Evolutionary conservation across 1,140 invertebrate genomes (phyloP).

Genomic region (Leptinotarsa defecta): DNA sequence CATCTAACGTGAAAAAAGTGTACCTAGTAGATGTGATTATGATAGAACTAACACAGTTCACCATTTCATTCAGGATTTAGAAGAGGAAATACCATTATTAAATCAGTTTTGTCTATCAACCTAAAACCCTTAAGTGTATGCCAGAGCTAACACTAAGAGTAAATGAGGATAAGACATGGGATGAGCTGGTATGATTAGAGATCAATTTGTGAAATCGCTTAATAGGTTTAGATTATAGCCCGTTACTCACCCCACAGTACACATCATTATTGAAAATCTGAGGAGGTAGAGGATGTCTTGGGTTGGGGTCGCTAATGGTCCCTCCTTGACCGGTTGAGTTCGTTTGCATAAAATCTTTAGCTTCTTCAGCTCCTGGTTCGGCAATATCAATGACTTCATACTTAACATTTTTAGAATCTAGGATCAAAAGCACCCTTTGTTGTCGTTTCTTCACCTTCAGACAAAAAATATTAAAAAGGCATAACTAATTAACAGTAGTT

Average conservation of each 20-base stretch:
- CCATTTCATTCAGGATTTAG: no score
- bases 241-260: conserved; percentile 83
- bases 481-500: conserved; percentile 15
- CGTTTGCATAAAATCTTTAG: conserved; percentile 91
- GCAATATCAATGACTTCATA: conserved; percentile 92
- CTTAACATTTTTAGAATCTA: conserved; percentile 86
- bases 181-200: no score
- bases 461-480: conserved; percentile 27
- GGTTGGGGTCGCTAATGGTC: conserved; percentile 65
- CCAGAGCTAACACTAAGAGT: no score
- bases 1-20: no score
- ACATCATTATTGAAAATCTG: conserved; percentile 92
- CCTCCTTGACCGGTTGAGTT: conserved; percentile 80
- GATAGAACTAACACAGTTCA: no score
- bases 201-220: no score
- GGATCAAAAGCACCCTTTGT: conserved; percentile 86
- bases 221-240: neutral
- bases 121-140: no score
- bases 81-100: no score
- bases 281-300: conserved; percentile 73
- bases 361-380: conserved; percentile 83
- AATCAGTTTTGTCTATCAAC: no score
- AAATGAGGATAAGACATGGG: no score
- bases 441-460: conserved; percentile 92
- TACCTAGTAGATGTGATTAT: no score